Percentiles rank a stretch among this genome's conserved stretches.
Conservation (phyloP, 2,888 invertebrate species). For the Octodonta nipae region DNA sequence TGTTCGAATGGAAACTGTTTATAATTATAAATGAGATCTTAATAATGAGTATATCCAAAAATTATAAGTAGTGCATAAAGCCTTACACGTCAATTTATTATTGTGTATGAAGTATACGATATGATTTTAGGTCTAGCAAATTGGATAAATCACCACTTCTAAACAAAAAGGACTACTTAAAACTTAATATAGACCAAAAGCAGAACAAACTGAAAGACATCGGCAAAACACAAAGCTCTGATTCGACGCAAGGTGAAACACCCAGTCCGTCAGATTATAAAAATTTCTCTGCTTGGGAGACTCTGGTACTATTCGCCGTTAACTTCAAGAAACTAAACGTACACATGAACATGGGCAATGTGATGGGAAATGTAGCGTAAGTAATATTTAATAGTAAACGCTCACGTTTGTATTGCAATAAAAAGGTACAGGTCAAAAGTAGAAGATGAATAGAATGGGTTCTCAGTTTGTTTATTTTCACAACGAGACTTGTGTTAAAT, state of each 20-base stretch:
- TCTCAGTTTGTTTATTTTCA: too few species aligned
- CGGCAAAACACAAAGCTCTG: conserved; percentile 43
- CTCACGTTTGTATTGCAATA: too few species aligned
- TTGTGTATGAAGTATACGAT: too few species aligned
- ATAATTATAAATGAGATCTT: too few species aligned
- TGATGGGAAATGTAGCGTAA: conserved; percentile 89
- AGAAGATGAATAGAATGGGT: too few species aligned
- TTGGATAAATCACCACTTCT: conserved; percentile 30
- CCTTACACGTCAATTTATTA: too few species aligned
- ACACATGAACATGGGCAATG: conserved; percentile 98
- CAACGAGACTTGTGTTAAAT: too few species aligned
- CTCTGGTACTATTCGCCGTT: conserved; percentile 86
- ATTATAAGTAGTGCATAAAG: too few species aligned
- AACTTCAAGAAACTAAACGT: conserved; percentile 93
- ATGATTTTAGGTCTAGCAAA: conserved; percentile 11
- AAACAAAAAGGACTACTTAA: conserved; percentile 42
- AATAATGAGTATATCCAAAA: too few species aligned
- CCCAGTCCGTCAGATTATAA: conserved; percentile 48
- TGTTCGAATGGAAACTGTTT: too few species aligned
- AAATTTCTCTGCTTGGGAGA: conserved; percentile 80
- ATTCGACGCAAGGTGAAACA: conserved; percentile 37
- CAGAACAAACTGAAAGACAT: conserved; percentile 40
- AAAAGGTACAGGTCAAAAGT: too few species aligned
- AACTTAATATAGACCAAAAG: conserved; percentile 41
- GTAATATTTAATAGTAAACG: conserved; percentile 9